Base-by-base conservation (phyloP, 2,888 invertebrate species). In the Cheilosia variabilis region DNA sequence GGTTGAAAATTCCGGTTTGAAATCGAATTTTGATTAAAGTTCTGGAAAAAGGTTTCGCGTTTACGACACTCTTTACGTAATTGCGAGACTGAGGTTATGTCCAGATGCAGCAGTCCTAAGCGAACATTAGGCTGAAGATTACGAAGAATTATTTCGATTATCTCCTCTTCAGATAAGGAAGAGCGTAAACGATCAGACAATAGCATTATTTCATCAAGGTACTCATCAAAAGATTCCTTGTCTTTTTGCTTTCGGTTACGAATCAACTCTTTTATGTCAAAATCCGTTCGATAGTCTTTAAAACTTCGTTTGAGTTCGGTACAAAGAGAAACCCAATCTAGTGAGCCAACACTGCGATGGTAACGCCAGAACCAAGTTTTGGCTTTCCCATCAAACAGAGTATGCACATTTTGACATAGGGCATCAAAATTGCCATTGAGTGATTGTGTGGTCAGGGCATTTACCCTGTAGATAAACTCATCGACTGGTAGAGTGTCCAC, bases 331-430 rank as follows among this genome's bases (percentile, higher is more conserved):
- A 10, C 4, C 63, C 73, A 73, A 13, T 50, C 47, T 10, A 73
- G 9, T 13, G 27, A 47, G 7, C 15, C 19, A 4, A 63, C 73
- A 15, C 52, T 19, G 10, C 60, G 52, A 13, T 75, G 66, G 10
- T 65, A 75, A 22, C 65, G 27, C 75, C 75, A 65, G 27, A 57
- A 75, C 65, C 65, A 75, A 9, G 24, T 37, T 10, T 52, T 65
- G 7, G 63, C 75, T 55, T 65, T 75, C 3, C 75, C 65, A 17
- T 52, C 75, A 37, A 75, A 75, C 2, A 75, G 17, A 1, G 57
- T 34, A 37, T 63, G 63, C 0, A 65, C n/a, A 50, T 50, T 50
- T 6, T 50, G 17, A 10, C 47, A 50, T 4, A 50, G 47, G 4
- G 19, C 47, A 7, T 50, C 47, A 2, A 50, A 50, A 50, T 50